phyloP scores from a whole-genome alignment of 2,113 vertebrate genomes.

The Cranoglanis bouderius region DNA sequence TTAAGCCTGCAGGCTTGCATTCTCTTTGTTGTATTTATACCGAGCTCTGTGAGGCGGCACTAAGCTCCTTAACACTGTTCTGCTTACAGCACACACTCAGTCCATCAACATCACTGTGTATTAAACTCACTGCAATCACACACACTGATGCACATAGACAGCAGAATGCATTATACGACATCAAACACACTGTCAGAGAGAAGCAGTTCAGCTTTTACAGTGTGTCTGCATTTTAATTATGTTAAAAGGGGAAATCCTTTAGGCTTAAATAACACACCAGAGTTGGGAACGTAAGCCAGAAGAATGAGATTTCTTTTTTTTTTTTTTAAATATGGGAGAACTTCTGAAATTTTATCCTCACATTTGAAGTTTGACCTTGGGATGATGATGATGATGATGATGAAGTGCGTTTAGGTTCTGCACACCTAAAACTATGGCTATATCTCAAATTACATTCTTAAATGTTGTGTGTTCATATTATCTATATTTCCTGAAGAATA shows the following conservation, averaged over 20 bases:
- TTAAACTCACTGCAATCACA: constrained; percentile 3
- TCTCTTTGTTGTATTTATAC: constrained; percentile 34
- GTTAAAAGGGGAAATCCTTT: not conserved
- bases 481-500: not conserved
- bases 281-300: not conserved
- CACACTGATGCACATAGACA: not conserved
- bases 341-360: not conserved
- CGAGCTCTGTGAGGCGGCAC: constrained; percentile 29
- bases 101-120: constrained; percentile 37
- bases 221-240: not conserved
- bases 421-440: no score
- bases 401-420: not conserved
- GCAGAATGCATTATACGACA: not conserved
- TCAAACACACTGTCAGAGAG: not conserved
- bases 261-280: not conserved
- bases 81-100: constrained; percentile 42
- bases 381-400: not conserved
- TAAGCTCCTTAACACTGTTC: constrained; percentile 55
- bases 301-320: not conserved
- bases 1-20: not conserved
- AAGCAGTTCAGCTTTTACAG: not conserved
- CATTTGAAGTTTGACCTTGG: not conserved
- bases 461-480: not conserved
- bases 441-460: no score
- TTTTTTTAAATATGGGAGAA: not conserved